phyloP scores from a whole-genome alignment of 1,140 invertebrate species.

The Dendrolimus kikuchii region DNA sequence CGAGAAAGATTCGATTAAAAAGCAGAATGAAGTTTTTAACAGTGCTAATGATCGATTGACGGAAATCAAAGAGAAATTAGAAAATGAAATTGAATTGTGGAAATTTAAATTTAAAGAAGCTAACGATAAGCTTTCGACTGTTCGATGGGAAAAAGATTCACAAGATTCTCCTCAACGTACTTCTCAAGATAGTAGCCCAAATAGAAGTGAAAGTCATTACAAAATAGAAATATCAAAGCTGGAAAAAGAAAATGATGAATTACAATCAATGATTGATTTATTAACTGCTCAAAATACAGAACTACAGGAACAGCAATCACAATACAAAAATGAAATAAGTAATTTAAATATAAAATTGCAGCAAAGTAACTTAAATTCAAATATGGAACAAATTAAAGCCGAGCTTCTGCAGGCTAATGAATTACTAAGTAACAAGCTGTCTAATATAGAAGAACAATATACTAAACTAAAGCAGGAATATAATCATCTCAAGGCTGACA shows the following conservation, averaged over 20 bases:
- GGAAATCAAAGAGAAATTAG: constrained; percentile 86
- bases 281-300: constrained; percentile 44
- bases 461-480: constrained; percentile 1
- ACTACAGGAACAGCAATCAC: constrained; percentile 24
- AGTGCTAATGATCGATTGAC: constrained; percentile 83
- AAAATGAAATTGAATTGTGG: constrained; percentile 79
- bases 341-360: constrained; percentile 23
- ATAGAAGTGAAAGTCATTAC: constrained; percentile 47
- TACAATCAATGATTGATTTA: constrained; percentile 77
- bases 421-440: no score
- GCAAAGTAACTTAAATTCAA: not conserved
- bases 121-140: constrained; percentile 74
- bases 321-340: constrained; percentile 31
- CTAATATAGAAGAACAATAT: no score
- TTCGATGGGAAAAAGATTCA: constrained; percentile 72
- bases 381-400: no score
- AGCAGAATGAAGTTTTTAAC: constrained; percentile 82
- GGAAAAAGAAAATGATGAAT: constrained; percentile 80
- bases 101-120: constrained; percentile 80
- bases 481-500: constrained; percentile 21
- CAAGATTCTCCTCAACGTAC: constrained; percentile 23
- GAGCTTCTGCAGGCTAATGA: no score
- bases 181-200: constrained; percentile 1
- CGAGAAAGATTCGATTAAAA: constrained; percentile 79
- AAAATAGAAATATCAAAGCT: constrained; percentile 75